These are phyloP conservation scores for Urosaurus nigricauda DNA, from an alignment of 2,797 vertebrate genomes.

Conservation along the genomic window DNA sequence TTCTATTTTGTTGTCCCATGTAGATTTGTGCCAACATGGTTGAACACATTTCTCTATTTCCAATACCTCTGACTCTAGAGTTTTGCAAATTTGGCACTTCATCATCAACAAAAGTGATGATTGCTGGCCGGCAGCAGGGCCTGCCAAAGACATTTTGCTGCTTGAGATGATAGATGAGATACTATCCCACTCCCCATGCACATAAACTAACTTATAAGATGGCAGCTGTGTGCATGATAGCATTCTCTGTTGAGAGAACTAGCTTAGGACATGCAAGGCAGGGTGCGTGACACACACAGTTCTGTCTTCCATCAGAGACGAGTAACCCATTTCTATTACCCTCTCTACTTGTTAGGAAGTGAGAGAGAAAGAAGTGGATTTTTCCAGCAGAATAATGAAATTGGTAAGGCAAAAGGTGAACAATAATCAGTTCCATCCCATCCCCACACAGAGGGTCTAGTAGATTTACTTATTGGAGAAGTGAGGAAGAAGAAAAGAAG, in stretches of 20 bases:
- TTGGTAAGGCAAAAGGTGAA: no score
- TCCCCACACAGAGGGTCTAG: no score
- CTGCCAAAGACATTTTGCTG: not conserved
- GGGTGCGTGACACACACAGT: not conserved
- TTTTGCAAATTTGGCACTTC: not conserved
- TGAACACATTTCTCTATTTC: not conserved
- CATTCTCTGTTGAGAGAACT: not conserved
- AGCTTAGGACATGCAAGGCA: not conserved
- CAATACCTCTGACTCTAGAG: not conserved
- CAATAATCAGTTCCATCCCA: no score
- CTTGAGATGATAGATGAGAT: not conserved
- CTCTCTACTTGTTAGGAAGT: no score
- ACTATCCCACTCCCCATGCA: not conserved
- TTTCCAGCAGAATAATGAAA: not conserved
- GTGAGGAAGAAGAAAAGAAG: no score
- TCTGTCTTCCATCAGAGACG: not conserved
- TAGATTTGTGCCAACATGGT: not conserved
- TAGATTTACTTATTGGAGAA: no score
- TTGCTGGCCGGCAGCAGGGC: not conserved
- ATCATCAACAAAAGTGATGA: not conserved
- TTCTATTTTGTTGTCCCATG: not conserved
- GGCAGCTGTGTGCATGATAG: no score
- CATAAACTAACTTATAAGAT: no score
- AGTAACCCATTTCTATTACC: no score
- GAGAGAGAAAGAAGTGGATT: not conserved